A percentile compares a stretch with the other conserved stretches of the same genome.
Evolutionary conservation across 1,140 invertebrate genomes (phyloP).

Genomic region (Telenomus remus): DNA sequence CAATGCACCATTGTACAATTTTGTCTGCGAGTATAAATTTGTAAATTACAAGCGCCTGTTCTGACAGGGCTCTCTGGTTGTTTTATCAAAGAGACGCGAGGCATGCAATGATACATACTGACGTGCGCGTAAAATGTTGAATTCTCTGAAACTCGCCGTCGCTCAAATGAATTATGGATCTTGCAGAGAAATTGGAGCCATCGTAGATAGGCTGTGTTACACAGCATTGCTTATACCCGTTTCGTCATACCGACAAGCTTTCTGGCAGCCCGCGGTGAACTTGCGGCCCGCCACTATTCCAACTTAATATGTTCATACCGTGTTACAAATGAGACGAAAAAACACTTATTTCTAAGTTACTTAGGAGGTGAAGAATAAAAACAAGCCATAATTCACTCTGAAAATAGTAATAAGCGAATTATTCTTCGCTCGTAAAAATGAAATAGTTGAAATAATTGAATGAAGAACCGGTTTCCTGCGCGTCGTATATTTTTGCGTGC

Average conservation of each 20-base stretch:
- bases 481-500: conserved; percentile 4
- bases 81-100: background rate
- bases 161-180: conserved; percentile 50
- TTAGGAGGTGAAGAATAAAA: no score
- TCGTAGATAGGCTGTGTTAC: conserved; percentile 49
- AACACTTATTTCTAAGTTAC: no score
- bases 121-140: conserved; percentile 33
- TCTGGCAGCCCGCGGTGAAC: conserved; percentile 51
- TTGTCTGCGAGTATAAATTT: no score
- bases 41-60: no score
- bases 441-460: background rate
- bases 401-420: no score
- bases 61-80: background rate
- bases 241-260: conserved; percentile 61
- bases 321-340: conserved; percentile 17
- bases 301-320: background rate
- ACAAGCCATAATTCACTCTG: no score
- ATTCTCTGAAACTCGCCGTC: conserved; percentile 34
- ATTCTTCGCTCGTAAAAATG: no score
- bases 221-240: conserved; percentile 50
- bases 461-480: conserved; percentile 30
- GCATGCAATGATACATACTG: conserved; percentile 11
- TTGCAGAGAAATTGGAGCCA: conserved; percentile 46
- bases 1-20: no score
- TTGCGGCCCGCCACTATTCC: conserved; percentile 48